Percentiles rank a stretch among this genome's conserved stretches.
Conservation (phyloP, 2,113 vertebrate species). For the Sinocyclocheilus rhinocerous region DNA sequence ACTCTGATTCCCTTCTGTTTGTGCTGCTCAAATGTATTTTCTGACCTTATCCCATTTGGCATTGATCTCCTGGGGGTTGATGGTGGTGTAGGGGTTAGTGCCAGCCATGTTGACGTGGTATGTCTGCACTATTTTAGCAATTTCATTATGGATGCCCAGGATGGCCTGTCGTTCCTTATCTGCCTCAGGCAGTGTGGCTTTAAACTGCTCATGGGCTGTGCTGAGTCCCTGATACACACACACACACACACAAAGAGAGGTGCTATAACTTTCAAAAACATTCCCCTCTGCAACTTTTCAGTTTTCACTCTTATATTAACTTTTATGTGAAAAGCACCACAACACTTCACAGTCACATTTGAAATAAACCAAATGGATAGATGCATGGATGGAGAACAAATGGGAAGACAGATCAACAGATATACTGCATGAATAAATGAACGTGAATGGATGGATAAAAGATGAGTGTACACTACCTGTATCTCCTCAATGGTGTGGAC, state of each 20-base stretch:
- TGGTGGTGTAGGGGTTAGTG: constrained; percentile 94
- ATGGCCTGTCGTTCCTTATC: constrained; percentile 96
- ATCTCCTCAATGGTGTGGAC: constrained; percentile 99
- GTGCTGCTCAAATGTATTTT: not conserved
- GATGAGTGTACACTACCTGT: constrained; percentile 76
- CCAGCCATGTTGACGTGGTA: constrained; percentile 97
- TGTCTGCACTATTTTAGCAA: constrained; percentile 95
- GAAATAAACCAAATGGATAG: not conserved
- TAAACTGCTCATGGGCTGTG: constrained; percentile 97
- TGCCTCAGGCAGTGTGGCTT: constrained; percentile 94
- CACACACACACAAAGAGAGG: not conserved
- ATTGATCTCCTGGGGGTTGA: constrained; percentile 94
- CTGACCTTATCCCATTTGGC: constrained; percentile 95
- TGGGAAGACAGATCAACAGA: not conserved
- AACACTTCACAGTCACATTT: not conserved
- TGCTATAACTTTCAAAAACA: not conserved
- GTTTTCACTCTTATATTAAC: not conserved
- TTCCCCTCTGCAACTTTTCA: not conserved
- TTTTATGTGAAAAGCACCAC: not conserved
- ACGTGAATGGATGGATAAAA: not conserved
- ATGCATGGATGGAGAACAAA: not conserved
- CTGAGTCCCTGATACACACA: constrained; percentile 84
- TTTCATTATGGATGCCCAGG: constrained; percentile 97
- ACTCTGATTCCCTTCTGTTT: not conserved
- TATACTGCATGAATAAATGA: not conserved